A percentile compares a stretch with the other conserved stretches of the same genome.
These are phyloP conservation scores for Ceyx melanurus DNA, from an alignment of 2,113 vertebrate species.

Conservation along the genomic window DNA sequence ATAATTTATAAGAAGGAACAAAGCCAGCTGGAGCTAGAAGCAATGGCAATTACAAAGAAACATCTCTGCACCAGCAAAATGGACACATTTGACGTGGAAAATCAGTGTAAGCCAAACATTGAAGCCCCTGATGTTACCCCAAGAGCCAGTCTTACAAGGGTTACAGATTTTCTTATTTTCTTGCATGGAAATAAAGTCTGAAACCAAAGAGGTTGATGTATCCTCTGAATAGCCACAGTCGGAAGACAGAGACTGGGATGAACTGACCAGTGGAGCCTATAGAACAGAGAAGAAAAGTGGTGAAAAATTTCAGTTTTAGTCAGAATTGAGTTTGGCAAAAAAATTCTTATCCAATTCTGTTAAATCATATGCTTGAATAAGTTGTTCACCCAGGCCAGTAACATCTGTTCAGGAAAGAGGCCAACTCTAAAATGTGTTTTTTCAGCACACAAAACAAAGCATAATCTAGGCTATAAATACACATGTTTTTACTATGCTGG, in stretches of 20 bases:
- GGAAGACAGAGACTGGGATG: neutral
- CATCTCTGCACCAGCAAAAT: conserved; percentile 9
- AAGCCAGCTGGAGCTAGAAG: conserved; percentile 42
- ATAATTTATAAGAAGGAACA: conserved; percentile 23
- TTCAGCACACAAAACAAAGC: conserved; percentile 56
- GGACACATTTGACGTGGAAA: conserved; percentile 5
- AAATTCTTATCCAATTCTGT: conserved; percentile 32
- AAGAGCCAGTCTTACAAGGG: neutral
- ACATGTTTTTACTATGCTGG: conserved; percentile 24
- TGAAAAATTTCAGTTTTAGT: conserved; percentile 46
- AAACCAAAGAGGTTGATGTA: neutral
- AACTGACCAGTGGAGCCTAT: neutral
- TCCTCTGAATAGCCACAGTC: neutral
- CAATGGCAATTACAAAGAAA: conserved; percentile 21
- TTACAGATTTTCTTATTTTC: conserved; percentile 7
- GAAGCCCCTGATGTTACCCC: neutral
- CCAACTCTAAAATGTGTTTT: conserved; percentile 63
- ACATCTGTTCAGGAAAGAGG: conserved; percentile 63
- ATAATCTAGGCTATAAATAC: conserved; percentile 65
- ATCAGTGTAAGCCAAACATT: neutral
- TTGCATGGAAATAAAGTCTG: neutral
- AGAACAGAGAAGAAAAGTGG: neutral
- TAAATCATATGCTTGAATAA: conserved; percentile 33
- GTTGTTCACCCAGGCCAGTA: conserved; percentile 62
- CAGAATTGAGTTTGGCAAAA: conserved; percentile 55